phyloP scores from a whole-genome alignment of 2,888 invertebrate species.

The Hydrotaea diabolus region DNA sequence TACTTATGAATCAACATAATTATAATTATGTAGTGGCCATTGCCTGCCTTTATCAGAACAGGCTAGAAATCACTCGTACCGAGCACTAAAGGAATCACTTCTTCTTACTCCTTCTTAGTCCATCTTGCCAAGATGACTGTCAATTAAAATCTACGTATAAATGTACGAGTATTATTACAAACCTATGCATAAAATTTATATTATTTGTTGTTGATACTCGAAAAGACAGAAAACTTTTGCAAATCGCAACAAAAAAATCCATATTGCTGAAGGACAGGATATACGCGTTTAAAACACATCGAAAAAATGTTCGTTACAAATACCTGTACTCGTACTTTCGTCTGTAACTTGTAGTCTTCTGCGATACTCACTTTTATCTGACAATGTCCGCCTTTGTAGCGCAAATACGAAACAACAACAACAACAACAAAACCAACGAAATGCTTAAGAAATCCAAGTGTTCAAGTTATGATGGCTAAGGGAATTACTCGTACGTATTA shows the following conservation, averaged over 20 bases:
- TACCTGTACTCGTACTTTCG: not conserved
- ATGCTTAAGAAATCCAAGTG: slow-evolving; percentile 56
- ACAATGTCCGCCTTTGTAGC: slow-evolving; percentile 19
- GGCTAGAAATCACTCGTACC: too few relatives aligned
- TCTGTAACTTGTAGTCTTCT: not conserved
- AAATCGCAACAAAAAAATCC: not conserved
- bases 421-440: not conserved
- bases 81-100: too few relatives aligned
- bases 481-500: slow-evolving; percentile 67
- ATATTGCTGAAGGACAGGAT: slow-evolving; percentile 62
- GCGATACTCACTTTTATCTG: slow-evolving; percentile 4
- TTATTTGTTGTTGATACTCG: slow-evolving; percentile 10
- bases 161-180: not conserved
- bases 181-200: slow-evolving; percentile 13
- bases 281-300: slow-evolving; percentile 52
- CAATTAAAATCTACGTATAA: slow-evolving; percentile 48
- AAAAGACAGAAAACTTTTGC: not conserved
- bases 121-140: slow-evolving; percentile 29
- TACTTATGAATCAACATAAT: not conserved
- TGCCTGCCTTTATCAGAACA: not conserved
- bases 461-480: slow-evolving; percentile 67
- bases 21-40: slow-evolving; percentile 17
- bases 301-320: slow-evolving; percentile 24
- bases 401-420: too few relatives aligned
- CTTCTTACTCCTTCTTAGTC: too few relatives aligned